Conservation (phyloP, 2,888 invertebrate genomes). For the Alsophila aescularia region DNA sequence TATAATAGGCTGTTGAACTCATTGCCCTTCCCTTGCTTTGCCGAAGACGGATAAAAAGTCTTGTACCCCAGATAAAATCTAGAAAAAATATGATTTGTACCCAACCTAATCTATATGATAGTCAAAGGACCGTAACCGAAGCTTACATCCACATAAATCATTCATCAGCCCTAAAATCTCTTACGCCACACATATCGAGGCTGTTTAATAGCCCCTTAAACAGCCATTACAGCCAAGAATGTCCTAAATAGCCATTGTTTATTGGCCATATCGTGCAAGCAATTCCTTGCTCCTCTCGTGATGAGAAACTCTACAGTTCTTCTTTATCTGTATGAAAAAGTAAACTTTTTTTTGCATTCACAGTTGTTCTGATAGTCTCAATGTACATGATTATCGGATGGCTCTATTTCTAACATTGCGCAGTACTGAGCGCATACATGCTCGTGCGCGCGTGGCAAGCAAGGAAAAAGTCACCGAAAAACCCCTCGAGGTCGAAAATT, state of each 20-base stretch:
- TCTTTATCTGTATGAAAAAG: too few species aligned
- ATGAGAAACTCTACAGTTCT: not conserved
- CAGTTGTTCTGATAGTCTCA: too few species aligned
- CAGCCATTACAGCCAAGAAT: conserved; percentile 19
- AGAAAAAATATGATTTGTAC: not conserved
- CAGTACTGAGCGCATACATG: too few species aligned
- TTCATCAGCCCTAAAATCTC: conserved; percentile 31
- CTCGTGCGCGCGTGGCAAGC: too few species aligned
- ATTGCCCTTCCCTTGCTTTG: too few species aligned
- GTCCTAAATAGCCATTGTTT: conserved; percentile 28
- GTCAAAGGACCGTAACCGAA: conserved; percentile 10
- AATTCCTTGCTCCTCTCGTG: conserved; percentile 12
- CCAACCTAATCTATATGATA: conserved; percentile 11
- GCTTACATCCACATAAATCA: conserved; percentile 26
- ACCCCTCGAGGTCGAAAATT: too few species aligned
- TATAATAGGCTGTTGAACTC: too few species aligned
- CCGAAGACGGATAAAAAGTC: too few species aligned
- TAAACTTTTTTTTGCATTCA: too few species aligned
- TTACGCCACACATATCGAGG: conserved; percentile 24
- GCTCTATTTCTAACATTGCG: too few species aligned
- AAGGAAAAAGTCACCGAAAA: too few species aligned
- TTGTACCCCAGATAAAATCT: not conserved
- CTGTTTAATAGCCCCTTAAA: conserved; percentile 27
- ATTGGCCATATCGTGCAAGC: conserved; percentile 20
- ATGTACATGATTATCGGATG: too few species aligned